These are phyloP conservation scores for Sander vitreus DNA, from an alignment of 2,113 vertebrate species.

Conservation along the genomic window DNA sequence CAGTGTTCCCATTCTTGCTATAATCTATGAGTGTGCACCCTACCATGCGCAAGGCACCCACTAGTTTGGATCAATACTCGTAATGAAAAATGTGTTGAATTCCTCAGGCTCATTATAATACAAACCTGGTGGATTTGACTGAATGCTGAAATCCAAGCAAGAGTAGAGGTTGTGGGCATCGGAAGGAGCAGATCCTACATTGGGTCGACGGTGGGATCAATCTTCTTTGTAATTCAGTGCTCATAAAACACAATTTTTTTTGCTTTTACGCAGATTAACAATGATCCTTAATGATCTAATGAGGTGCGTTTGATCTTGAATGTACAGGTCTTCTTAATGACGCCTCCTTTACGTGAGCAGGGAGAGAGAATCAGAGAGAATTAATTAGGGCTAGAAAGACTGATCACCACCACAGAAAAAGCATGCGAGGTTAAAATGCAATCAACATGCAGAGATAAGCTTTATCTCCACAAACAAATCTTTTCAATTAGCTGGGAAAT, in stretches of 20 bases:
- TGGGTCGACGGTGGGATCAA: slow-evolving; percentile 28
- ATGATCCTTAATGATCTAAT: slow-evolving; percentile 53
- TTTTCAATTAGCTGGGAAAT: slow-evolving; percentile 15
- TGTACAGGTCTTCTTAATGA: slow-evolving; percentile 67
- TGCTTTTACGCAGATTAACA: slow-evolving; percentile 37
- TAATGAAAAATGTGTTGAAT: background rate
- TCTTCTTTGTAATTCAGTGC: slow-evolving; percentile 41
- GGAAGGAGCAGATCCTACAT: slow-evolving; percentile 68
- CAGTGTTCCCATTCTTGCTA: background rate
- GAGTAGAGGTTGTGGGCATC: slow-evolving; percentile 45
- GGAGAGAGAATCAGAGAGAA: slow-evolving; percentile 43
- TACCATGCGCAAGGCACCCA: background rate
- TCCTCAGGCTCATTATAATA: slow-evolving; percentile 23
- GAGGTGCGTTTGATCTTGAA: slow-evolving; percentile 56
- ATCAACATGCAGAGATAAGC: slow-evolving; percentile 18
- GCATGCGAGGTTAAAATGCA: slow-evolving; percentile 2
- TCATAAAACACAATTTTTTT: slow-evolving; percentile 32
- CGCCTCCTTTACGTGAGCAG: slow-evolving; percentile 64
- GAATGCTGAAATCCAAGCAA: slow-evolving; percentile 76
- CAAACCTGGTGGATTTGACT: slow-evolving; percentile 80
- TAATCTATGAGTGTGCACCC: background rate
- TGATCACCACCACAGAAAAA: background rate
- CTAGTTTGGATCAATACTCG: slow-evolving; percentile 4
- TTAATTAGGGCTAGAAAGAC: slow-evolving; percentile 21
- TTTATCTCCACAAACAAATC: slow-evolving; percentile 15